Base-by-base conservation (phyloP, 2,113 vertebrate species). In the Colinus virginianus region DNA sequence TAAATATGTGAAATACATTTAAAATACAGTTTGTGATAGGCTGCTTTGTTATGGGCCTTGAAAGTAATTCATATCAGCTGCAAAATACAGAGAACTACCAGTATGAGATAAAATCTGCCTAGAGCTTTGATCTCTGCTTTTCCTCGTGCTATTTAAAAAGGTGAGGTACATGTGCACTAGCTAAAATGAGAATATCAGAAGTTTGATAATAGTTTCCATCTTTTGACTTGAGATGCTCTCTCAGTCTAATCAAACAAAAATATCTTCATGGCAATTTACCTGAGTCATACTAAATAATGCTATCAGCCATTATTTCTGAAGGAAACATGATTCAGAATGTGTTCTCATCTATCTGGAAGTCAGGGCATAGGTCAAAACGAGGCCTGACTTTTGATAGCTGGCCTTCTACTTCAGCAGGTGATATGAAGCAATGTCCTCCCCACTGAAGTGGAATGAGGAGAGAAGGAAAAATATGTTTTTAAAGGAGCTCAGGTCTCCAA, bases 81-180 rank as follows among this genome's bases (percentile, higher is more conserved):
- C 28, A 70, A 82, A 87, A 86, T 30, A 48, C 7, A 64, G 85
- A 81, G 82, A 86, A 63, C 19, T 79, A 55, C 3, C 20, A 79
- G 34, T 11, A 7, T 76, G 62, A 62, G 53, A 25, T 49, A 23
- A 45, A 30, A 19, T 64, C 38, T 78, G 34, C 58, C 18, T 68
- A 51, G 62, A 10, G 9, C 70, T 62, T 84, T 72, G 75, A n/a
- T 51, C 42, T 74, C 10, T 72, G 36, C 5, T 74, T 20, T 5
- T 43, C 6, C 38, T 78, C 32, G 16, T 30, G 34, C 61, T 53
- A 7, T 26, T 69, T 70, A 48, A 76, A 75, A 79, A 83, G 23
- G 14, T 56, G 36, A 87, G 23, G 58, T 56, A 49, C 58, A 40
- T 67, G 45, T 71, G 28, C 20, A 8, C 6, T 49, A 66, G 6